Conservation (phyloP, 2,888 invertebrate genomes). For the Pyralis farinalis region DNA sequence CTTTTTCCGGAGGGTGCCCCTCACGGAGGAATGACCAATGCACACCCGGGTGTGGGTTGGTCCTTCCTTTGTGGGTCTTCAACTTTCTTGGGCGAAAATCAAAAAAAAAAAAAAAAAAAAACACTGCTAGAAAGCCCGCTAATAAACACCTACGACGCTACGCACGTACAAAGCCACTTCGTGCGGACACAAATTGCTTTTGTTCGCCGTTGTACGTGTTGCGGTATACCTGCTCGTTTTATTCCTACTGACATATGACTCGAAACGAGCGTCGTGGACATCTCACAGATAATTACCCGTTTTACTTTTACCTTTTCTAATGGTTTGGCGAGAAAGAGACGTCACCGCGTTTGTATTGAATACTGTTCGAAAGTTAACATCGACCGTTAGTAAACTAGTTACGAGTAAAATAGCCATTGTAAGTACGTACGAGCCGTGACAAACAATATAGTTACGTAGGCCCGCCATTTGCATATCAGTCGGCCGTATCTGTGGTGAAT, state of each 20-base stretch:
- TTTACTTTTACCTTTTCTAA: constrained; percentile 50
- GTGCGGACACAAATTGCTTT: constrained; percentile 78
- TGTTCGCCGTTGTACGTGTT: constrained; percentile 67
- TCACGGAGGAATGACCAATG: no score
- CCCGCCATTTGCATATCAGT: constrained; percentile 13
- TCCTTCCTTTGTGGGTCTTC: no score
- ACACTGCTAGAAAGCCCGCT: constrained; percentile 52
- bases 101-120: no score
- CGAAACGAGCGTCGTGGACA: constrained; percentile 41
- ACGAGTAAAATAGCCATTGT: constrained; percentile 8
- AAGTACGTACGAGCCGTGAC: constrained; percentile 7
- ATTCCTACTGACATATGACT: constrained; percentile 52
- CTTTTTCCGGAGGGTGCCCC: no score
- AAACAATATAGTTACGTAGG: constrained; percentile 4
- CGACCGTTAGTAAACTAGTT: constrained; percentile 27
- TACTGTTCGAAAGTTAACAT: constrained; percentile 18
- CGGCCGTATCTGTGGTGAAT: constrained; percentile 7
- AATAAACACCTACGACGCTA: constrained; percentile 72
- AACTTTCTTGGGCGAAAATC: no score
- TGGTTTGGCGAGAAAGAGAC: no score
- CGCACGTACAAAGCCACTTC: constrained; percentile 71
- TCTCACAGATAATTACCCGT: constrained; percentile 45
- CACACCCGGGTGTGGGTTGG: no score
- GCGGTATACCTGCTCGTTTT: constrained; percentile 52
- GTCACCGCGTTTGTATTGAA: constrained; percentile 13